A percentile compares a stretch with the other conserved stretches of the same genome.
phyloP scores from a whole-genome alignment of 2,888 invertebrate genomes.

The Thera obeliscata region DNA sequence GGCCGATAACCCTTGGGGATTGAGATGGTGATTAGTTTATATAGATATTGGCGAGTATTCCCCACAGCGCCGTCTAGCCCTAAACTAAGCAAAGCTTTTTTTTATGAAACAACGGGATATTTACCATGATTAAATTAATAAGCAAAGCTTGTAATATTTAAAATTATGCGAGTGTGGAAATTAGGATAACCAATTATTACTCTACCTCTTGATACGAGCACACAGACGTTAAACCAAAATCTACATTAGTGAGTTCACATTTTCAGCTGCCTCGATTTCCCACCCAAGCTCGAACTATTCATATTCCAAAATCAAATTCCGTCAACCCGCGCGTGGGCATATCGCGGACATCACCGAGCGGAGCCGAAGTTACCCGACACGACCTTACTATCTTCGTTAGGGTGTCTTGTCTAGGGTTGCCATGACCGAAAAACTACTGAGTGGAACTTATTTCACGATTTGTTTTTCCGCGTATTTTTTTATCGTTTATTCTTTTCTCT shows the following conservation, averaged over 20 bases:
- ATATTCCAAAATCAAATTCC: slow-evolving; percentile 45
- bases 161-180: too few relatives aligned
- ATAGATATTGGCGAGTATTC: neutral
- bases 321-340: slow-evolving; percentile 63
- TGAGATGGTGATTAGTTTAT: slow-evolving; percentile 14
- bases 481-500: neutral
- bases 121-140: too few relatives aligned
- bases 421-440: neutral
- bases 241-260: too few relatives aligned
- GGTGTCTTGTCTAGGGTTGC: slow-evolving; percentile 23
- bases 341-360: slow-evolving; percentile 53
- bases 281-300: slow-evolving; percentile 19
- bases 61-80: neutral
- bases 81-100: too few relatives aligned
- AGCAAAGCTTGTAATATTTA: too few relatives aligned
- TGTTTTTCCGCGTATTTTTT: neutral
- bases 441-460: neutral
- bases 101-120: too few relatives aligned
- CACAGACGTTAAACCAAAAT: too few relatives aligned
- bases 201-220: too few relatives aligned
- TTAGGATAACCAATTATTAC: too few relatives aligned
- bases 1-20: slow-evolving; percentile 28
- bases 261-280: neutral
- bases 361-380: slow-evolving; percentile 55
- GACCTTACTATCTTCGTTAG: slow-evolving; percentile 44